Base-by-base conservation (phyloP, 2,888 invertebrate species). In the Eucera pruinosa region DNA sequence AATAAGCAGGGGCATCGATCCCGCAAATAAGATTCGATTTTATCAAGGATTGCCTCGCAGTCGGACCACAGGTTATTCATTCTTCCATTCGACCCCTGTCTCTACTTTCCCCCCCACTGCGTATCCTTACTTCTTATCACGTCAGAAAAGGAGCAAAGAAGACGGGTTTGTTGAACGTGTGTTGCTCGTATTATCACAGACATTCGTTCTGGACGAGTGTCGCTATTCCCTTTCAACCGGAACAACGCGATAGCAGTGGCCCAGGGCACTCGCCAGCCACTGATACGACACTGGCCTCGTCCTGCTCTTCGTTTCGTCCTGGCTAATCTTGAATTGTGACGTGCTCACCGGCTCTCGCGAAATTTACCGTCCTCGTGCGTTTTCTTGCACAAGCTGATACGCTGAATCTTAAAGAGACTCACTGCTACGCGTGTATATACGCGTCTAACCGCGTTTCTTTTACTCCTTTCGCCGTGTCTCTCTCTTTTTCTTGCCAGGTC, bases 151-250 rank as follows among this genome's bases (percentile, higher is more conserved):
- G 54, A 61, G 47, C 68, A 69, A 67, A 62, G 30, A 45, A 50
- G 18, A 23, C n/a, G 48, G 50, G 43, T 27, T n/a, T 68, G 57
- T 39, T 47, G 47, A 48, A 23, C 65, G 58, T 45, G 58, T 55
- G 71, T 55, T 68, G 76, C 58, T 54, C 61, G 78, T 72, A 84
- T 82, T 87, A 87, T 87, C 87, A 72, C 65, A 81, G 50, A 84
- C 87, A 87, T 87, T 87, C 86, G 83, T 87, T 87, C 85, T 86
- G 77, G 65, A 47, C 57, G 69, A 72, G 69, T 62, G 74, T 66
- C 57, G 18, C 72, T 45, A 62, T 65, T 55, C 41, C 48, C 39
- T 66, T 58, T 43, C 55, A 33, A 61, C 55, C 52, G 52, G 69
- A 64, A 65, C 77, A 45, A 62, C 27, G 60, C 64, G 70, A 68